Conservation (phyloP, 1,140 invertebrate species). For the Rhopalosiphum maidis region DNA sequence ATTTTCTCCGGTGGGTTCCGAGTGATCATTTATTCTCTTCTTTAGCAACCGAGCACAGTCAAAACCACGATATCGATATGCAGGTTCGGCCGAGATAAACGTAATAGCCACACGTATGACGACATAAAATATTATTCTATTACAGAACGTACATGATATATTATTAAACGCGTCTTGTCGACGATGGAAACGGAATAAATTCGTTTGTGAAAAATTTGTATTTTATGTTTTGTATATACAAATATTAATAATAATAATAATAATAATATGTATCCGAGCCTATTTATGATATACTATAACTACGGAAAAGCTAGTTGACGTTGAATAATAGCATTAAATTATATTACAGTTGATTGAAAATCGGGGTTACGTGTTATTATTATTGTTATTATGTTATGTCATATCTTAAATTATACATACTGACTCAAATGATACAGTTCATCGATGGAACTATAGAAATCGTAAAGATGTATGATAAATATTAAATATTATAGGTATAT, state of each 20-base stretch:
- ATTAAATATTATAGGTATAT: too few species aligned
- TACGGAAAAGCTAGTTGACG: background rate
- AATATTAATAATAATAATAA: background rate
- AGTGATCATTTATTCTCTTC: background rate
- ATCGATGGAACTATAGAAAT: too few species aligned
- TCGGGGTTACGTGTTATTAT: background rate
- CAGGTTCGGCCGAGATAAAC: background rate
- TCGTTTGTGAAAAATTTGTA: background rate
- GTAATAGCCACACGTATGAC: background rate
- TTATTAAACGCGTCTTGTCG: background rate
- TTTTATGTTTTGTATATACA: background rate
- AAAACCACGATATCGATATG: background rate
- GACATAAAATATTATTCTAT: slow-evolving; percentile 19
- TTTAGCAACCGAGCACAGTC: background rate
- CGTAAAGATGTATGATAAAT: too few species aligned
- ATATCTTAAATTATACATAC: too few species aligned
- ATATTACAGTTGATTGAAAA: background rate
- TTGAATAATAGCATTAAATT: background rate
- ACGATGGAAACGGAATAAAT: background rate
- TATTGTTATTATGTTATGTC: too few species aligned
- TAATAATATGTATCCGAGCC: background rate
- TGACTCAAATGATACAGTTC: too few species aligned
- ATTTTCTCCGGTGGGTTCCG: background rate
- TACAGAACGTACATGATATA: background rate
- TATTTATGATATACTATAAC: background rate